Percentiles rank a stretch among this genome's conserved stretches.
Evolutionary conservation across 2,797 vertebrate species (phyloP).

Genomic region (Sciurus carolinensis): DNA sequence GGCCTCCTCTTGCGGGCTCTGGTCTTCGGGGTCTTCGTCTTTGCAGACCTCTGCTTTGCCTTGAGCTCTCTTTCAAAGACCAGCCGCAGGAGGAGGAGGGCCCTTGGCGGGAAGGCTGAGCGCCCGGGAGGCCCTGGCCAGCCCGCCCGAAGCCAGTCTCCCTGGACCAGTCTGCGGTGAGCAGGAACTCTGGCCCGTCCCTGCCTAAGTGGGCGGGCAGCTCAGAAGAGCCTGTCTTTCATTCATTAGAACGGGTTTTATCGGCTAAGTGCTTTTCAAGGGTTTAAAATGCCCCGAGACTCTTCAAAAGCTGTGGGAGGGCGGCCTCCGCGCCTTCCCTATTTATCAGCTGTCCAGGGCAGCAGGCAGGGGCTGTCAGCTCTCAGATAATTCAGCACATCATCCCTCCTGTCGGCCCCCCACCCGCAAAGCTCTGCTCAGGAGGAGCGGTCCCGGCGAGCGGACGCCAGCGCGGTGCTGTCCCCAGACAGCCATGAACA

Average conservation of each 20-base stretch:
- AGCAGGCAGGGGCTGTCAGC: background rate
- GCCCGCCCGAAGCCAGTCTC: background rate
- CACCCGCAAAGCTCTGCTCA: rapidly evolving
- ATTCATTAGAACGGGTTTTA: background rate
- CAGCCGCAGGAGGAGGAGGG: too few relatives aligned
- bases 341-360: background rate
- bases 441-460: rapidly evolving
- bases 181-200: background rate
- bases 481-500: background rate
- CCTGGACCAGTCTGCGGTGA: background rate
- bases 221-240: background rate
- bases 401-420: too few relatives aligned
- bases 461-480: background rate
- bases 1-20: background rate
- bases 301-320: background rate
- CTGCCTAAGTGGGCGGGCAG: background rate
- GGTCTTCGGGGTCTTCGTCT: too few relatives aligned
- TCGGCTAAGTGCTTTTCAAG: slow-evolving; percentile 27
- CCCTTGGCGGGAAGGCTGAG: background rate
- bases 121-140: rapidly evolving
- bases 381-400: rapidly evolving
- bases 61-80: background rate
- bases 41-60: rapidly evolving
- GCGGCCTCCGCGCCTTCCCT: background rate
- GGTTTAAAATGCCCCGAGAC: background rate